Base-by-base conservation (phyloP, 1,140 invertebrate genomes). In the Drosophila subobscura region DNA sequence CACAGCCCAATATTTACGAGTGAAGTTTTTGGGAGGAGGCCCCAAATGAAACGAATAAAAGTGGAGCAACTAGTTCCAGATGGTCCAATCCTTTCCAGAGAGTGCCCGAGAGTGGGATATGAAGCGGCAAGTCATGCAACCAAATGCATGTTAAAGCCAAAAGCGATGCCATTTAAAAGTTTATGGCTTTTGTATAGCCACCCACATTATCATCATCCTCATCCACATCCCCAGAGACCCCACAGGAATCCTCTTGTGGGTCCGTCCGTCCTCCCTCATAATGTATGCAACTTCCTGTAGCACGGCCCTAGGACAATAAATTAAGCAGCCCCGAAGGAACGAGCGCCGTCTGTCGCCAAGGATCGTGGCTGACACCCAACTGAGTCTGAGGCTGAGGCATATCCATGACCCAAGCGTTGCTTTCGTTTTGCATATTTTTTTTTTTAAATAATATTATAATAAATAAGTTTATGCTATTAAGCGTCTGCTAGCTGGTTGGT, bases 381-480 rank as follows among this genome's bases (percentile, higher is more conserved):
- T 57, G 57, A 64, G 52, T 22, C 51, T 54, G 29, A 40, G 23
- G 16, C 51, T 54, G 37, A 27, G 53, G 53, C 53, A 44, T 37
- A 40, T 12, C 37, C 52, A 23, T 40, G 16, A 42, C 71, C 59
- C 70, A 27, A 52, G 47, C 47, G 40, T 56, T 77, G 44, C 46
- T 67, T 12, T 10, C 10, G 10, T 37, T 37, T 46, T 78, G 79
- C 73, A 83, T 81, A 81, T 79, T 79, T 83, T 77, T 63, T 70
- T 70, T 73, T 71, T 68, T 71, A 80, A 86, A 85, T 85, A 86
- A 86, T 85, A 74, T 77, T 85, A 86, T 80, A 85, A 86, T 85
- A 85, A 85, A 85, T 85, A 85, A 85, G 80, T 79, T 83, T 75
- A 72, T 66, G 79, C 79, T 64, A 71, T 83, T 84, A 83, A 83